These are phyloP conservation scores for Caenorhabditis virilis DNA, from an alignment of 2,888 invertebrate genomes.

Conservation along the genomic window DNA sequence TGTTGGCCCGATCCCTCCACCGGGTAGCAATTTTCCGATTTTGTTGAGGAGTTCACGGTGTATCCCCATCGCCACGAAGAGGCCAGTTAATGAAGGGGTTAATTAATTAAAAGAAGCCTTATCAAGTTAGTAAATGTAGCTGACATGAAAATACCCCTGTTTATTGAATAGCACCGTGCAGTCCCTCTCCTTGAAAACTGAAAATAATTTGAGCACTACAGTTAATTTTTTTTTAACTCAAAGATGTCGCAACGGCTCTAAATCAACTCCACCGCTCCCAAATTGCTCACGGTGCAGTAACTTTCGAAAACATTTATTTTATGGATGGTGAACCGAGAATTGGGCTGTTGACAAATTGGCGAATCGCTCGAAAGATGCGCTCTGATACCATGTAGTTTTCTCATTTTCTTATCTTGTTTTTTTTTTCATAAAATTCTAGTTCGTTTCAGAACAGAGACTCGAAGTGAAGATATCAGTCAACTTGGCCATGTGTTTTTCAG, in stretches of 20 bases:
- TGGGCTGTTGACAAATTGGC: background rate
- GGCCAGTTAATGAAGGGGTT: too few species aligned
- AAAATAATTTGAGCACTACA: too few species aligned
- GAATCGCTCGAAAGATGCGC: background rate
- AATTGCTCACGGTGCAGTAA: conserved; percentile 12
- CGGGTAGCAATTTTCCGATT: too few species aligned
- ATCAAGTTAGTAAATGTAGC: too few species aligned
- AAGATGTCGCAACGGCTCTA: conserved; percentile 10
- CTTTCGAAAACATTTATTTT: conserved; percentile 10
- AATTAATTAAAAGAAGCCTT: too few species aligned
- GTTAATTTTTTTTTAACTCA: too few species aligned
- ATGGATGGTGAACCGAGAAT: conserved; percentile 6
- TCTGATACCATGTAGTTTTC: background rate
- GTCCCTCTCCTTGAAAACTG: too few species aligned
- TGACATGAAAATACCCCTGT: too few species aligned
- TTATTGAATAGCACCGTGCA: too few species aligned
- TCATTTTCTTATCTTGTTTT: background rate
- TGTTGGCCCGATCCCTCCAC: too few species aligned
- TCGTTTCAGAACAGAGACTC: conserved; percentile 17
- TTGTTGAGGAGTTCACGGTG: too few species aligned
- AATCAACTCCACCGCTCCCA: conserved; percentile 20
- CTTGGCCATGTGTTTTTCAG: conserved; percentile 23
- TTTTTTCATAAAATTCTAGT: background rate
- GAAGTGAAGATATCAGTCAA: conserved; percentile 15
- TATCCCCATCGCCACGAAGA: too few species aligned